Evolutionary conservation across 1,140 invertebrate species (phyloP).

Genomic region (Heliconius melpomene): DNA sequence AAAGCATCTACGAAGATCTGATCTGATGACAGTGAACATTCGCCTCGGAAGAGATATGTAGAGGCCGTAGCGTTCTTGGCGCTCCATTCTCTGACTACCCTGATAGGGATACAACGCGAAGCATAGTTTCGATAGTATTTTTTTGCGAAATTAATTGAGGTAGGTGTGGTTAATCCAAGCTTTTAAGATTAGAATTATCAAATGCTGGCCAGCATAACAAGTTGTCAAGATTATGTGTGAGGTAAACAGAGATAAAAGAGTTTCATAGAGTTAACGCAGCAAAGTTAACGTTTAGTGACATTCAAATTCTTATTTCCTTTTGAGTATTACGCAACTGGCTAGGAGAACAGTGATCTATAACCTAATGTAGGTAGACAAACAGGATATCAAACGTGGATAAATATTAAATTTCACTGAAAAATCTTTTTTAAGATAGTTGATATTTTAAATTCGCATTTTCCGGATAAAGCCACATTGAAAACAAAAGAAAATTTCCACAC

Average conservation of each 20-base stretch:
- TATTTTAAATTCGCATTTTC: too few species aligned
- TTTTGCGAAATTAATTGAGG: background rate
- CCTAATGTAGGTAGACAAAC: too few species aligned
- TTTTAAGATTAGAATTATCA: constrained; percentile 19
- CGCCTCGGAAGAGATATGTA: too few species aligned
- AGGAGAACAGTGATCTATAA: too few species aligned
- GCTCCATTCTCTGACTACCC: too few species aligned
- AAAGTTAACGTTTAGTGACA: background rate
- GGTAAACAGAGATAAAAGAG: background rate
- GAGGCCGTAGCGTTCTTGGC: too few species aligned
- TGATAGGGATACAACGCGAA: too few species aligned
- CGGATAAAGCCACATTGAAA: background rate
- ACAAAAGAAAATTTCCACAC: background rate
- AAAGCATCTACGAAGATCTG: too few species aligned
- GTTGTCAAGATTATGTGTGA: background rate
- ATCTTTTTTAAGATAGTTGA: too few species aligned
- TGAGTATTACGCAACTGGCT: too few species aligned
- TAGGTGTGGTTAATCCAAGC: constrained; percentile 23
- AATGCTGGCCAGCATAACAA: background rate
- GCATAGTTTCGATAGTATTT: background rate
- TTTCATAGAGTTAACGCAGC: background rate
- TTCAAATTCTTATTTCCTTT: background rate
- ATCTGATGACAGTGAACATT: too few species aligned
- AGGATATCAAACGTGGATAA: background rate
- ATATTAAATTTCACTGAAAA: background rate